Percentiles rank a stretch among this genome's conserved stretches.
phyloP scores from a whole-genome alignment of 2,888 invertebrate genomes.

The Prenolepis imparis region DNA sequence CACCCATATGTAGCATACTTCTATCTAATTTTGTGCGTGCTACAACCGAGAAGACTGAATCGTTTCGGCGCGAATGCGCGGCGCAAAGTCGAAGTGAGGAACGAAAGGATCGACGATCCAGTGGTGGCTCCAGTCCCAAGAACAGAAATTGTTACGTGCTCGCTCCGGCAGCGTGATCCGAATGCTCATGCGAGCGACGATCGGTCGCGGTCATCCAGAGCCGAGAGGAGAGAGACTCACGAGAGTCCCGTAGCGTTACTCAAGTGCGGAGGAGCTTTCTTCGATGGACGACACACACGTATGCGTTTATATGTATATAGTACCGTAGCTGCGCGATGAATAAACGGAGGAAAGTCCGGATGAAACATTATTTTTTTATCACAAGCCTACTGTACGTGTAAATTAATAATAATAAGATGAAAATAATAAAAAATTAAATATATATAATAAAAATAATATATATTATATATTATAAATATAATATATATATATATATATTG shows the following conservation, averaged over 20 bases:
- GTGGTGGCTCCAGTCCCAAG: conserved; percentile 81
- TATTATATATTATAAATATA: not conserved
- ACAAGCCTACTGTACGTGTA: not conserved
- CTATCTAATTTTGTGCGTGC: not conserved
- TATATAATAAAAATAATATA: not conserved
- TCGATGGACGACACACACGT: conserved; percentile 59
- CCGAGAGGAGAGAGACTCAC: conserved; percentile 65
- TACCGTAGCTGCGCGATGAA: conserved; percentile 31
- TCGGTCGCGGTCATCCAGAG: conserved; percentile 75
- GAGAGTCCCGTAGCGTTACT: conserved; percentile 71
- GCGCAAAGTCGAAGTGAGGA: conserved; percentile 56
- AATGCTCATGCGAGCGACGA: conserved; percentile 71
- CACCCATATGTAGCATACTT: not conserved
- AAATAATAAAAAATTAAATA: not conserved
- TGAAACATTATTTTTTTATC: not conserved
- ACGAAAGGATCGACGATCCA: conserved; percentile 73
- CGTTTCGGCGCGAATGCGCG: conserved; percentile 61
- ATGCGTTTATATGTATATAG: conserved; percentile 14
- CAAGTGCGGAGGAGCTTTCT: conserved; percentile 69
- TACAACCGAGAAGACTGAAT: conserved; percentile 23
- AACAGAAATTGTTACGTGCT: conserved; percentile 86
- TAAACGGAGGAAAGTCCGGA: conserved; percentile 38
- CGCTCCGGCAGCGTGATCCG: conserved; percentile 76
- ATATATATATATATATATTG: not conserved
- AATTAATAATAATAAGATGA: conserved; percentile 2